Evolutionary conservation across 2,113 vertebrate species (phyloP).

Genomic region (Ellobius talpinus): DNA sequence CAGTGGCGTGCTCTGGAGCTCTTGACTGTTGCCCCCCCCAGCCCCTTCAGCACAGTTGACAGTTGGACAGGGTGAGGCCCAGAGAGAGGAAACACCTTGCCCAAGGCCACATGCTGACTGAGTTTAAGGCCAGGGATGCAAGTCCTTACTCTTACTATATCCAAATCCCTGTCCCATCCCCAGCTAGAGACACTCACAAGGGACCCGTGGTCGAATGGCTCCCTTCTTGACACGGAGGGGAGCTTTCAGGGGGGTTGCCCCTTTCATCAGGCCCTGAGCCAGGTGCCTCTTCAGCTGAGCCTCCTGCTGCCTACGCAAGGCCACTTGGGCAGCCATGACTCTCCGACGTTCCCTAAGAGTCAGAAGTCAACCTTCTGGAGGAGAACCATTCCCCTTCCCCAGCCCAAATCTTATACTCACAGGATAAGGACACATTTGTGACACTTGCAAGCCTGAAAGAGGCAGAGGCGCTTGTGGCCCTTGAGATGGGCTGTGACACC

Average conservation of each 20-base stretch:
- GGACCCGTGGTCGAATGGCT: background rate
- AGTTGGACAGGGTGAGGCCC: background rate
- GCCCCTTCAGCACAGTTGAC: background rate
- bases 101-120: background rate
- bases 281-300: constrained; percentile 77
- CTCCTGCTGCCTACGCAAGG: constrained; percentile 83
- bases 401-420: constrained; percentile 66
- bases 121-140: background rate
- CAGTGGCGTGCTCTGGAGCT: background rate
- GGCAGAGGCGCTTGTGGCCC: constrained; percentile 84
- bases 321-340: constrained; percentile 84
- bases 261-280: constrained; percentile 65
- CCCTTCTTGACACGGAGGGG: constrained; percentile 57
- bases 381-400: background rate
- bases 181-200: constrained; percentile 62
- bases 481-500: constrained; percentile 81
- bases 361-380: background rate
- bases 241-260: background rate
- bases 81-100: constrained; percentile 2
- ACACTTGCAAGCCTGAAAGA: constrained; percentile 83
- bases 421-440: constrained; percentile 85
- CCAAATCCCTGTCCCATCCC: background rate
- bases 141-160: background rate
- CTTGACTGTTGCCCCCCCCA: background rate
- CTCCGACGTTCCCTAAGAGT: constrained; percentile 79